A percentile compares a stretch with the other conserved stretches of the same genome.
phyloP scores from a whole-genome alignment of 2,797 vertebrate species.

The Caiman crocodilus region DNA sequence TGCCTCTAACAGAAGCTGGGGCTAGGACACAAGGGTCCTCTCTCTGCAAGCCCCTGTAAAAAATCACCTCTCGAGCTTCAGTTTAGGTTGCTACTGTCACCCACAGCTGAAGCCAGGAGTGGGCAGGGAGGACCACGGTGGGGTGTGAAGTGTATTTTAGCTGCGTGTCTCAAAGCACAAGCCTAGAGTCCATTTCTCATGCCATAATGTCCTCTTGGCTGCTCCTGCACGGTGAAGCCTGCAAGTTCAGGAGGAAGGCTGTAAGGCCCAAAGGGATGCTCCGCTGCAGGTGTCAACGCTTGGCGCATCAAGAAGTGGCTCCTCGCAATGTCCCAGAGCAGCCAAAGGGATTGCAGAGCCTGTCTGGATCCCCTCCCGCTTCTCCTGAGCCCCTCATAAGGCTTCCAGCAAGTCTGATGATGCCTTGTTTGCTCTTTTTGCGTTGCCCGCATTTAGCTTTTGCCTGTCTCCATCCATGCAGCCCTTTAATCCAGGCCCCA shows the following conservation, averaged over 20 bases:
- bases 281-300: background rate
- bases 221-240: background rate
- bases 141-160: too few species aligned
- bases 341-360: background rate
- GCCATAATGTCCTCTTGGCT: too few species aligned
- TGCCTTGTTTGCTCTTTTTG: too few species aligned
- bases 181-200: too few species aligned
- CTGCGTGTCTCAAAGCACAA: too few species aligned
- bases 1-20: background rate
- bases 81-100: too few species aligned
- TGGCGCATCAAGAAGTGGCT: background rate
- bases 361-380: background rate
- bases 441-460: background rate
- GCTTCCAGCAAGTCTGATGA: background rate
- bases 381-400: background rate
- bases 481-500: constrained; percentile 39
- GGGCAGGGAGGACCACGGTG: too few species aligned
- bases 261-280: background rate
- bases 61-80: too few species aligned
- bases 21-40: background rate
- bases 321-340: background rate
- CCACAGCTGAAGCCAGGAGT: too few species aligned
- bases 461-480: background rate
- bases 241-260: background rate
- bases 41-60: background rate